Base-by-base conservation (phyloP, 2,888 invertebrate genomes). In the Ophion ellenae region DNA sequence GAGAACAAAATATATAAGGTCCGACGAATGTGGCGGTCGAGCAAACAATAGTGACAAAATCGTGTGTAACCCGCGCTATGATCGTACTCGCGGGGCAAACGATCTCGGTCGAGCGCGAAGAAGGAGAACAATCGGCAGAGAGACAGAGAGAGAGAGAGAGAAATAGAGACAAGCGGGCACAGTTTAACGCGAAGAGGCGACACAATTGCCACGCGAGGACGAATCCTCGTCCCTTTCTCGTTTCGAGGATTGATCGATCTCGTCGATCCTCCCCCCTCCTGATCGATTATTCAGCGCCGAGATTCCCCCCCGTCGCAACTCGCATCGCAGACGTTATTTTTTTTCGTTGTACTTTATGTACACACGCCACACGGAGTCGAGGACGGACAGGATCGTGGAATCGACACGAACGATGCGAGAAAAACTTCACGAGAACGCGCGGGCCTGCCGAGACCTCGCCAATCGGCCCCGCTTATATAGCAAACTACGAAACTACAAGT, bases 401-500 rank as follows among this genome's bases (percentile, higher is more conserved):
- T 66, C 40, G 40, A 66, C 36, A 32, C 17, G 32, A 66, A 36
- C 36, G 32, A 17, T 36, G 2, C n/a, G 36, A 61, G n/a, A 32
- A 28, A 64, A 64, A 14, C 24, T 64, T 32, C 14, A 24, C 45
- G 81, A 76, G 40, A 40, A 0, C 14, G 53, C 53, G 17, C 67
- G 80, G 75, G 85, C 88, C 88, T 36, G 10, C 1, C 36, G 14
- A 14, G 66, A 32, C 32, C 11, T n/a, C 17, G 87, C 89, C 86
- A 89, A 90, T 86, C 88, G 87, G 87, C 87, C 90, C 84, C 88
- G 84, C 88, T 92, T 93, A 92, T 93, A 92, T 92, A 92, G 90
- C 89, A 88, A 89, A 83, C 90, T 73, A 86, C 84, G 17, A 53
- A 53, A 53, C 53, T 40, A 40, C 9, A 40, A 40, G 40, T 40